A percentile compares a stretch with the other conserved stretches of the same genome.
These are phyloP conservation scores for Limnephilus rhombicus DNA, from an alignment of 2,888 invertebrate genomes.

Conservation along the genomic window DNA sequence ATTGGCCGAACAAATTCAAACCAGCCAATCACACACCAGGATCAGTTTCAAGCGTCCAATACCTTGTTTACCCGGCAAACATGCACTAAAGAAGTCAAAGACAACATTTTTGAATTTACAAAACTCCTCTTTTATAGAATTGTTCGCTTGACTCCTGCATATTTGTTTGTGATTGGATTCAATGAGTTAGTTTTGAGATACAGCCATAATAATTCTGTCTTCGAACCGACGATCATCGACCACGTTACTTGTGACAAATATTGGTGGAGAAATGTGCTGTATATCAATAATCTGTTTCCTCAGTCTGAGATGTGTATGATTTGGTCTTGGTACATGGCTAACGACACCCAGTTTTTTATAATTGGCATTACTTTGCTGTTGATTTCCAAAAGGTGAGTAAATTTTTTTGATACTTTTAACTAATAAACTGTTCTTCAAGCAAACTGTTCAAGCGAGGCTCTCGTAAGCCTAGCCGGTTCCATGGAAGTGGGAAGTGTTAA, in stretches of 20 bases:
- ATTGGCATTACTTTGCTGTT: slow-evolving; percentile 82
- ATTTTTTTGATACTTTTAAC: background rate
- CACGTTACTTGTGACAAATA: slow-evolving; percentile 85
- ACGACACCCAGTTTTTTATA: slow-evolving; percentile 88
- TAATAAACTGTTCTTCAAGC: background rate
- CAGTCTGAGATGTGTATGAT: slow-evolving; percentile 88
- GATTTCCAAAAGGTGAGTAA: slow-evolving; percentile 80
- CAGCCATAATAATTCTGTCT: slow-evolving; percentile 84
- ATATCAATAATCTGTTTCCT: slow-evolving; percentile 88
- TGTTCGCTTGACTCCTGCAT: slow-evolving; percentile 88
- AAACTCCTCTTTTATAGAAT: slow-evolving; percentile 78
- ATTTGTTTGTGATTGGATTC: slow-evolving; percentile 86
- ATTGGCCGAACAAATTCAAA: slow-evolving; percentile 2
- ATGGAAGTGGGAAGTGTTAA: no score
- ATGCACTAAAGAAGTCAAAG: slow-evolving; percentile 58
- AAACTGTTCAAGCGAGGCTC: no score
- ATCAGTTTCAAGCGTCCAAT: slow-evolving; percentile 54
- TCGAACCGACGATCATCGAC: slow-evolving; percentile 84
- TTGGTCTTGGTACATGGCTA: slow-evolving; percentile 91
- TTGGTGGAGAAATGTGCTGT: slow-evolving; percentile 92
- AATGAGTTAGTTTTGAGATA: slow-evolving; percentile 85
- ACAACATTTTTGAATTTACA: slow-evolving; percentile 55
- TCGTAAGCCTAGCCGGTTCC: no score
- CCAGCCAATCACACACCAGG: slow-evolving; percentile 44
- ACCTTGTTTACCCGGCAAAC: slow-evolving; percentile 57